These are phyloP conservation scores for Procavia capensis DNA, from an alignment of 2,113 vertebrate species.

Conservation along the genomic window DNA sequence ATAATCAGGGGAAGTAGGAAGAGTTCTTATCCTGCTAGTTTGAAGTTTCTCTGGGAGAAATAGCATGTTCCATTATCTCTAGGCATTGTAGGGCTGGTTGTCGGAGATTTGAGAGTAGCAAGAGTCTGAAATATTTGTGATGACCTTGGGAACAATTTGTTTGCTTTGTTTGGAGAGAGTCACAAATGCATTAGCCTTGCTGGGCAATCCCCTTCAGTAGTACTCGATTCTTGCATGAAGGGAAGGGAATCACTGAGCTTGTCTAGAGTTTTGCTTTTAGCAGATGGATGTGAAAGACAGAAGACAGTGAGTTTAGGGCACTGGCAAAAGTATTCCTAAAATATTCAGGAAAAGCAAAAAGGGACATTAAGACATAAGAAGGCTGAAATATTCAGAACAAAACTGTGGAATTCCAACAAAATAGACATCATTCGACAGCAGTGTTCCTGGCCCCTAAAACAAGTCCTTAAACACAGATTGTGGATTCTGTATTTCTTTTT, in stretches of 20 bases:
- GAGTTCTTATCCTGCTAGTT: fast-evolving
- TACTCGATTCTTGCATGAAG: neutral
- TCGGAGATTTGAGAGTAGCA: neutral
- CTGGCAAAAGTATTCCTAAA: neutral
- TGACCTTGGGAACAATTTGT: neutral
- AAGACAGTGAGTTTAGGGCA: neutral
- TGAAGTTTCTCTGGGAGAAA: neutral
- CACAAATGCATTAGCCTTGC: neutral
- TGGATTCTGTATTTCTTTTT: neutral
- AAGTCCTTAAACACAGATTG: neutral
- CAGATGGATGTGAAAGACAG: neutral
- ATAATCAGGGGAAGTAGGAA: neutral
- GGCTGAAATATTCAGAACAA: neutral
- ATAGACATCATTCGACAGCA: neutral
- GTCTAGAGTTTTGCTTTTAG: neutral
- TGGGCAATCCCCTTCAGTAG: neutral
- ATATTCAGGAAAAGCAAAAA: neutral
- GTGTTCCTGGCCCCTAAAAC: neutral
- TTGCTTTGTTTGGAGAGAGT: neutral
- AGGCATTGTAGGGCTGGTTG: no score
- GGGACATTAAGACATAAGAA: neutral
- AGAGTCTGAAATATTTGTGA: neutral
- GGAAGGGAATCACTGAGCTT: neutral
- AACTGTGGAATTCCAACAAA: neutral
- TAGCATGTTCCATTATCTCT: neutral